phyloP scores from a whole-genome alignment of 2,113 vertebrate genomes.

The Seriola aureovittata region DNA sequence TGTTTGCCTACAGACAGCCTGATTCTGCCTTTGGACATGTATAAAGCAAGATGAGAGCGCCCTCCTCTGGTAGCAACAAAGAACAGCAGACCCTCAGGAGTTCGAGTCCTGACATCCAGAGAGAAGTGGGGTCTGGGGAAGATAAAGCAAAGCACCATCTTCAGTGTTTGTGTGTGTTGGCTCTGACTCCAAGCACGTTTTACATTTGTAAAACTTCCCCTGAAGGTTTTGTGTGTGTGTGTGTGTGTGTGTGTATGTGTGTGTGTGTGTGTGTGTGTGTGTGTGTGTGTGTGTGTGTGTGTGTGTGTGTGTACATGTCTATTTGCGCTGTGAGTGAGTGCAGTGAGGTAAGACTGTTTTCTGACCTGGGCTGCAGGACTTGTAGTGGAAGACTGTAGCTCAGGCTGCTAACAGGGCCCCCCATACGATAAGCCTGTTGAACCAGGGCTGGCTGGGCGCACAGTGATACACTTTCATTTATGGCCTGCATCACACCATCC shows the following conservation, averaged over 20 bases:
- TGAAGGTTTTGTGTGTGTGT: not conserved
- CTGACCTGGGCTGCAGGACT: conserved; percentile 81
- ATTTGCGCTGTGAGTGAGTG: not conserved
- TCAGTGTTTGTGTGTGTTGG: not conserved
- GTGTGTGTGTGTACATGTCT: not conserved
- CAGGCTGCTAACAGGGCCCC: conserved; percentile 86
- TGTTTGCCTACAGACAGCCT: conserved; percentile 85
- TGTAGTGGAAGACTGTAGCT: conserved; percentile 83
- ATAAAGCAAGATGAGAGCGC: conserved; percentile 87
- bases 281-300: conserved; percentile 24
- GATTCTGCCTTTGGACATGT: conserved; percentile 90
- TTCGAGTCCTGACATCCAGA: conserved; percentile 87
- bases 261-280: conserved; percentile 17
- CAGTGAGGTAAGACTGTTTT: not conserved
- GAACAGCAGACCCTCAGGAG: conserved; percentile 89
- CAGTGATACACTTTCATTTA: conserved; percentile 57
- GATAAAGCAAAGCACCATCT: not conserved
- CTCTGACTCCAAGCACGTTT: not conserved
- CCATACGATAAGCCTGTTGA: conserved; percentile 84
- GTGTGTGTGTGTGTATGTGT: conserved; percentile 9
- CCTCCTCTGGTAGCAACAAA: conserved; percentile 81
- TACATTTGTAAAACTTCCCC: not conserved
- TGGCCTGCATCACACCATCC: conserved; percentile 42
- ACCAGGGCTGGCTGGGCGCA: conserved; percentile 68
- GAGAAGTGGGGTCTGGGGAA: conserved; percentile 89